Evolutionary conservation across 64 coral and sea anemone species (phyloP), one percentile per base, ranked within the genome.

Genomic region (Astreopora myriophthalma): DNA sequence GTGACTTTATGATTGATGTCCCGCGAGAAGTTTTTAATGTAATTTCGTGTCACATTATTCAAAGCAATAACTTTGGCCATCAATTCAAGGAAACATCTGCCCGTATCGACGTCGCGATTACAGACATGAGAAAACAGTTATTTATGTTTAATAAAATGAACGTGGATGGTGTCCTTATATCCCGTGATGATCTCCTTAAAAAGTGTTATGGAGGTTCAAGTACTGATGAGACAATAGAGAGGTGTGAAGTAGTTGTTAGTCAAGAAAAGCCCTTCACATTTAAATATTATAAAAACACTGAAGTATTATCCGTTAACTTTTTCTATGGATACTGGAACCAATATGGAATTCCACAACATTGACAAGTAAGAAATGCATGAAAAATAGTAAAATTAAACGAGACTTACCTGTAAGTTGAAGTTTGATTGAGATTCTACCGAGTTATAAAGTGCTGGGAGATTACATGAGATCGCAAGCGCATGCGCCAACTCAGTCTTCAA

Each of bases 271-370:
- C 80, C 36, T 11, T 84, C 28, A 84, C 32, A 20, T 65, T 84
- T 19, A 84, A 33, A 35, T 84, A 63, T 85, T 40, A 85, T 64
- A 34, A 67, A 14, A 85, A 85, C 58, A 85, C 52, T 67, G 81
- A 85, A 62, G 36, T 62, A 17, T 85, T 85, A n/a, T 85, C 81
- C n/a, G 61, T 85, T 27, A 27, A 85, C 64, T 85, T 85, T 67
- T 24, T 37, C n/a, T 85, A 68, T 38, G 81, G 81, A 22, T 85
- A 85, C 34, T 85, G 81, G 81, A 85, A 85, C 33, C 55, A 85
- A 68, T 65, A 23, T 85, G 81, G 61, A 29, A 34, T 85, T 26
- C 10, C 61, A 39, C 81, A 85, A 85, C 81, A 85, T 34, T 85
- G 68, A 85, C 14, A 52, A 52, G 48, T 6, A 24, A n/a, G 3